Evolutionary conservation across 2,113 vertebrate genomes (phyloP), one percentile per base, ranked within the genome.

Genomic region (Motacilla tschutschensis): DNA sequence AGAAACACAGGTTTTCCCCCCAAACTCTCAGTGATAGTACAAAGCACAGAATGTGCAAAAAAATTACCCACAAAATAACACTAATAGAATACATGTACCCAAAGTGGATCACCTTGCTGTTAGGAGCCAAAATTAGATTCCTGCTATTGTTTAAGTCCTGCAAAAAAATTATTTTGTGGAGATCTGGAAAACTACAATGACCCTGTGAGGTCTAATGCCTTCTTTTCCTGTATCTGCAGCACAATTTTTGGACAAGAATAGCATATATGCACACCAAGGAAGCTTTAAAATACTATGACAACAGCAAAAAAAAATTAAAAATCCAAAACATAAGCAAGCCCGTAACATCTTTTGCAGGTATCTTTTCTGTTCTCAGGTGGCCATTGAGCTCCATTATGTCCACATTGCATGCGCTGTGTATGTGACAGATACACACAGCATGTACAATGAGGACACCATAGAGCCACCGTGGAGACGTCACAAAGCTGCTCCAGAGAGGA

Each of bases 401-500:
- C 97, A 97, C 95, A 97, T 91, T 97, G 96, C 95, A 97, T 51
- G 95, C 90, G 96, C 96, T 97, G 96, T 96, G 96, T 96, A 97
- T 66, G 88, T 74, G 89, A 87, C 79, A 92, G 41, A 96, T 96
- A 96, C 96, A 97, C 96, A 96, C 96, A 97, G 96, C 91, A 94
- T 95, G 95, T 96, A 96, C 96, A 97, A 97, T 96, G 96, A 97
- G 96, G 92, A 96, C 96, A 96, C 92, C 3, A 81, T 88, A 78
- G 55, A 93, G 93, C 87, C 93, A 94, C 35, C 12, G 9, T 2
- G 22, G 14, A 54, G 17, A 53, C n/a, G 14, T 76, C 77, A 24
- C 24, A 5, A 7, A 83, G 5, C 14, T 17, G 29, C 57, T 79
- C 19, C 60, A 10, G 6, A 24, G 21, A 29, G 29, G 36, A 44